Base-by-base conservation (phyloP, 2,113 vertebrate species). In the Psilopogon haemacephalus region DNA sequence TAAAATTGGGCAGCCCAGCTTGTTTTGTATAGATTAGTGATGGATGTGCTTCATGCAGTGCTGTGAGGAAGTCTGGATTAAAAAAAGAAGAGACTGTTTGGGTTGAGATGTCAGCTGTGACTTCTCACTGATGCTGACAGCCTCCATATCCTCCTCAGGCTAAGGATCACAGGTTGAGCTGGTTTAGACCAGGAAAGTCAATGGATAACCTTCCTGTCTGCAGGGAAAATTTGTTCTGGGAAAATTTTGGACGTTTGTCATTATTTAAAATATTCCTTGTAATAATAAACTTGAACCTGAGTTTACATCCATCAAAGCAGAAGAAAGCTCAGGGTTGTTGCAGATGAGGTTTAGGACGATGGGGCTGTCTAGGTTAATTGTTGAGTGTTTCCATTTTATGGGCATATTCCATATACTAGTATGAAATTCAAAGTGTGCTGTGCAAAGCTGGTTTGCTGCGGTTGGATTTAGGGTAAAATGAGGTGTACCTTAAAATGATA, bases 1-100 rank as follows among this genome's bases (percentile, higher is more conserved):
- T 46, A 74, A 50, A 67, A 89, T 83, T 40, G 63, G 40, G 20
- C 71, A 71, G 24, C 46, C 44, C 40, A 56, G 35, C 12, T 44
- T 72, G 27, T 32, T 94, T 93, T 90, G 76, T 83, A 8, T 71
- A 60, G 42, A 71, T 80, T 33, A 19, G 24, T 89, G 81, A 91
- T 73, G 32, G 54, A 94, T 92, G 46, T 68, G 46, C 85, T 89
- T 83, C 32, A 40, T 86, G 76, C 64, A 65, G 62, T 30, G 54
- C 63, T 78, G n/a, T 74, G 77, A 84, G 84, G 93, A 95, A 94
- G 76, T 78, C 60, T 89, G 75, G 81, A 77, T 83, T 92, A 40
- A 88, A 82, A 88, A 82, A 91, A 91, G 16, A 15, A 92, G 78
- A 86, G 40, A 27, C 62, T 93, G 33, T 94, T 94, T 92, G 91